Conservation (phyloP, 2,888 invertebrate genomes). For the Creontiades dilutus region DNA sequence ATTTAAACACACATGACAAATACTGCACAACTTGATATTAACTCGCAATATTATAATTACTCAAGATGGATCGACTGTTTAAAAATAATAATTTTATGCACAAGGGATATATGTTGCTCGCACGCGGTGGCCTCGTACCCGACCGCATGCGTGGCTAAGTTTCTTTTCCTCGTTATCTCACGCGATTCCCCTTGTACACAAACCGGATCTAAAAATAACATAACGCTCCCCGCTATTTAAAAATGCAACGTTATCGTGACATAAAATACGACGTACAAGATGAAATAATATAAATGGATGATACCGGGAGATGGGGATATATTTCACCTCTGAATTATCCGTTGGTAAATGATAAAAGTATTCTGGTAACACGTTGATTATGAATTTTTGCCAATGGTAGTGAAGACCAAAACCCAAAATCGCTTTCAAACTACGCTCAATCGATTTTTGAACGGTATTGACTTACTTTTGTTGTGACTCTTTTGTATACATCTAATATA, state of each 20-base stretch:
- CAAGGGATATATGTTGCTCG: background rate
- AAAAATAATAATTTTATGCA: background rate
- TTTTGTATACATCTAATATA: no score
- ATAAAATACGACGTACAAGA: background rate
- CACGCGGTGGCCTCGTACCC: background rate
- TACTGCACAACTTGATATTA: no score
- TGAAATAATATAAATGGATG: background rate
- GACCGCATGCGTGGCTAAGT: background rate
- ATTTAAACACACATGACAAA: background rate
- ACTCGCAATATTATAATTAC: background rate
- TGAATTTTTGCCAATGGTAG: no score
- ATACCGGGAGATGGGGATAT: no score
- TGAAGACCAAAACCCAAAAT: no score
- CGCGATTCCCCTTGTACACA: background rate
- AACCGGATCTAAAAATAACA: constrained; percentile 20
- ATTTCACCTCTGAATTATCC: no score
- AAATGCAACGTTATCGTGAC: background rate
- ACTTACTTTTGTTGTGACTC: no score
- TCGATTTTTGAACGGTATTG: no score
- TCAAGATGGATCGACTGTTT: background rate
- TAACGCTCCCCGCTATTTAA: background rate
- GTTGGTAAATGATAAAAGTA: no score
- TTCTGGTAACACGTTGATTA: no score
- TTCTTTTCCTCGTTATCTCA: background rate
- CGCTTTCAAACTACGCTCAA: no score